Conservation (phyloP, 2,113 vertebrate species). For the western clawed frog (Xenopus tropicalis) region UCB_Xtro_10.0 CM004447.2:86347001-86347500, state of each 20-base stretch:
- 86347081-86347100: too few relatives aligned
- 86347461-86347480: conserved; percentile 18
- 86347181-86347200: too few relatives aligned
- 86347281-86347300: conserved; percentile 85
- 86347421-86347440: conserved; percentile 22
- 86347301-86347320: not conserved
- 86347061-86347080: too few relatives aligned
- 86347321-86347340: not conserved
- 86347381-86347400: conserved; percentile 15
- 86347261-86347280: conserved; percentile 99
- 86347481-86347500: conserved; percentile 23
- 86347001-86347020: too few relatives aligned
- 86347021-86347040: too few relatives aligned
- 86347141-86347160: too few relatives aligned
- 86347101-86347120: too few relatives aligned
- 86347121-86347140: too few relatives aligned
- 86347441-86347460: conserved; percentile 10
- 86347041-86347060: too few relatives aligned
- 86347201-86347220: conserved; percentile 80
- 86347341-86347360: not conserved
- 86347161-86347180: too few relatives aligned
- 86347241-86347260: conserved; percentile 89
- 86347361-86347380: not conserved
- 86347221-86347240: conserved; percentile 97
- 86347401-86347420: conserved; percentile 14